These are phyloP conservation scores for Onychomys arenicola DNA, from an alignment of 2,797 vertebrate species.

Conservation along the genomic window DNA sequence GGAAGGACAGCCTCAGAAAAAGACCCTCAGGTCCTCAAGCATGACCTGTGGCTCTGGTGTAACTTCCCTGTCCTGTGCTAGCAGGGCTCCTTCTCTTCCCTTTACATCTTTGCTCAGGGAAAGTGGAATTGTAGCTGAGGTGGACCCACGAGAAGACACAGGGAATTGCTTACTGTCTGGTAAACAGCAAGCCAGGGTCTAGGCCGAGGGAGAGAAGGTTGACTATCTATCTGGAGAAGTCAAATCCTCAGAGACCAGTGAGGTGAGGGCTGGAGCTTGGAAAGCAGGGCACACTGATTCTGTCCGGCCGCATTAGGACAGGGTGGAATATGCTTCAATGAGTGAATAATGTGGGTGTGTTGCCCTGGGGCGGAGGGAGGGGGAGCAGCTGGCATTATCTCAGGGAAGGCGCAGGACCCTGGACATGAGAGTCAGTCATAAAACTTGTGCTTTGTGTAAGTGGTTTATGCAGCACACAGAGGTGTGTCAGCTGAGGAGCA, in stretches of 20 bases:
- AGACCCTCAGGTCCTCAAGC: not conserved
- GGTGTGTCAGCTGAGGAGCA: not conserved
- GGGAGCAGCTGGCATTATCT: not conserved
- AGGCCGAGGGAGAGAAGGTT: conserved; percentile 13
- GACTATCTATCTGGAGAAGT: not conserved
- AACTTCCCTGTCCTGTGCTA: not conserved
- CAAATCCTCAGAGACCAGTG: not conserved
- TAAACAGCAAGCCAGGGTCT: not conserved
- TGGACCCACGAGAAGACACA: not conserved
- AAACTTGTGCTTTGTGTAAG: not conserved
- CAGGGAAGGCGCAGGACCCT: not conserved
- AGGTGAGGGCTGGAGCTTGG: not conserved
- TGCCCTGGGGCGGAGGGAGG: not conserved
- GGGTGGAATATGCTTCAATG: not conserved
- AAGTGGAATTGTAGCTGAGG: not conserved
- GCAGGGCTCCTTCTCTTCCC: not conserved
- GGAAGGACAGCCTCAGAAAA: not conserved
- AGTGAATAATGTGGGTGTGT: not conserved
- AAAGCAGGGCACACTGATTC: not conserved
- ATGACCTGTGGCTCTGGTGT: not conserved
- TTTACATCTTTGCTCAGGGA: not conserved
- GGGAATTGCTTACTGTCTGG: conserved; percentile 19
- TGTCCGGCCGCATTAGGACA: not conserved
- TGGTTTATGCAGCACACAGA: not conserved
- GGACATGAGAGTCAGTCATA: not conserved